Conservation (phyloP, 2,888 invertebrate genomes). For the Achlya flavicornis region DNA sequence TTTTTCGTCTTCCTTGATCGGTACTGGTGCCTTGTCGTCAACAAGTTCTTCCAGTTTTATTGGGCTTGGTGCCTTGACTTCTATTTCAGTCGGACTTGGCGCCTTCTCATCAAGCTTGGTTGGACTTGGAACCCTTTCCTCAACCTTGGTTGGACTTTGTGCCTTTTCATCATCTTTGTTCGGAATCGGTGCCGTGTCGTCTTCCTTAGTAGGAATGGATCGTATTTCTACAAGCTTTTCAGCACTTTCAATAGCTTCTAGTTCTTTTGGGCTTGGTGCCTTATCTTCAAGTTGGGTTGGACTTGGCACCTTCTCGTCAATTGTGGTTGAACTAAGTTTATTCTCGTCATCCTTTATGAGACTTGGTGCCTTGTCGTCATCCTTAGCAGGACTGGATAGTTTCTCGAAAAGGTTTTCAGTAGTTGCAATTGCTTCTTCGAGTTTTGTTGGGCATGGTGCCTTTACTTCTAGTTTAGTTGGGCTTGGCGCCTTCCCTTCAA, state of each 20-base stretch:
- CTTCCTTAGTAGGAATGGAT: too few species aligned
- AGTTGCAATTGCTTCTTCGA: constrained; percentile 13
- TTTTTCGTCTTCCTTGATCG: constrained; percentile 15
- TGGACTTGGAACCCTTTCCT: background rate
- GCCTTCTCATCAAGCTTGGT: background rate
- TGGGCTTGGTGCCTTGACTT: constrained; percentile 15
- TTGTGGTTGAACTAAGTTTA: too few species aligned
- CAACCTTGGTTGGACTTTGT: constrained; percentile 5
- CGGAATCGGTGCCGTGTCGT: background rate
- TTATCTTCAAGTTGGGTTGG: too few species aligned
- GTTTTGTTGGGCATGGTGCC: constrained; percentile 15
- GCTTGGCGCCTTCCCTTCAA: constrained; percentile 9
- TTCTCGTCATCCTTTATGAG: too few species aligned
- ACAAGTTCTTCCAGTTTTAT: background rate
- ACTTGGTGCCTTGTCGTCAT: too few species aligned
- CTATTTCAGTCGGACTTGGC: constrained; percentile 17
- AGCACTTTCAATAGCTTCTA: too few species aligned
- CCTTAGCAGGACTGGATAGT: too few species aligned
- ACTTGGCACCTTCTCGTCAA: too few species aligned
- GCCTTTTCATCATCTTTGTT: constrained; percentile 16
- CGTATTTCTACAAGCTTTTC: too few species aligned
- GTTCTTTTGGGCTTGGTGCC: too few species aligned
- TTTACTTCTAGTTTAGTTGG: constrained; percentile 8
- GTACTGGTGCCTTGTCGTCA: background rate
- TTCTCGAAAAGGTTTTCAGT: background rate